phyloP scores from a whole-genome alignment of 2,888 invertebrate genomes.

The Agrochola circellaris region DNA sequence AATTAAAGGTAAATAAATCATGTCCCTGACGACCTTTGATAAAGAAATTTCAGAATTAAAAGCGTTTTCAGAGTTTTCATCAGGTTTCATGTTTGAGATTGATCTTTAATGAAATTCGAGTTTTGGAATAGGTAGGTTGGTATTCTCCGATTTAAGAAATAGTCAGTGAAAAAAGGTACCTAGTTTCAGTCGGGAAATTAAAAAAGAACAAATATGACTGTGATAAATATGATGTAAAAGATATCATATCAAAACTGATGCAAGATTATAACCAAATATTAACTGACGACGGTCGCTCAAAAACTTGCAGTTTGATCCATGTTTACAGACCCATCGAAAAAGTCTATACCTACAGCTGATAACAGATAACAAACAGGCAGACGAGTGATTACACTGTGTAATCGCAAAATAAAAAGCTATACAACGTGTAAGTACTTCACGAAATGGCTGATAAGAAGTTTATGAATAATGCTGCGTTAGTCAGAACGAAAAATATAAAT shows the following conservation, averaged over 20 bases:
- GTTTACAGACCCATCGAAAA: conserved; percentile 32
- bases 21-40: background rate
- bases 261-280: conserved; percentile 28
- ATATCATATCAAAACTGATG: background rate
- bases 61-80: no score
- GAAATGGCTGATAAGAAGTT: conserved; percentile 38
- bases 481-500: background rate
- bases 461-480: conserved; percentile 20
- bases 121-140: background rate
- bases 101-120: background rate
- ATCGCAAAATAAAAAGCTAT: conserved; percentile 42
- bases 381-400: conserved; percentile 35
- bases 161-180: background rate
- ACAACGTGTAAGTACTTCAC: conserved; percentile 45
- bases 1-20: background rate
- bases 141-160: background rate
- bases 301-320: background rate
- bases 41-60: background rate
- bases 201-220: background rate
- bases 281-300: background rate
- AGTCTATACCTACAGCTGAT: conserved; percentile 36
- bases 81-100: background rate
- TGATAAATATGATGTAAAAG: background rate
- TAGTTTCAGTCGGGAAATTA: background rate
- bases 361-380: conserved; percentile 44